Conservation (phyloP, 1,140 invertebrate species). For the Temnothorax nylanderi region DNA sequence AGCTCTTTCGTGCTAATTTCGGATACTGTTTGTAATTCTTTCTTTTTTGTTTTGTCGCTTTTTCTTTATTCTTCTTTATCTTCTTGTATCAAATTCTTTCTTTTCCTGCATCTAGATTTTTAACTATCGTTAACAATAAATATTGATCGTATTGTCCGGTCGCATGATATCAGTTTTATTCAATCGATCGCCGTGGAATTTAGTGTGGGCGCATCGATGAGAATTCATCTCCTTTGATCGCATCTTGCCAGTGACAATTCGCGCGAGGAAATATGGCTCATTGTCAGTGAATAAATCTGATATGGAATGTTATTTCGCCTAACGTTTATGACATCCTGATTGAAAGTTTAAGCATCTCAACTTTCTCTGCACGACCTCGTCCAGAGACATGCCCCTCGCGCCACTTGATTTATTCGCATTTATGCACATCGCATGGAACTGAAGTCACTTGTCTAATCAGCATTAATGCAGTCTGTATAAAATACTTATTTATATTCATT, state of each 20-base stretch:
- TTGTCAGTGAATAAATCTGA: conserved; percentile 25
- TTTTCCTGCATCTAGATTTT: neutral
- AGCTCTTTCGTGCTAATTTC: neutral
- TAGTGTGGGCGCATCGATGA: conserved; percentile 47
- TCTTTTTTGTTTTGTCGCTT: neutral
- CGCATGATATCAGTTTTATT: conserved; percentile 22
- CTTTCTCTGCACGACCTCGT: conserved; percentile 56
- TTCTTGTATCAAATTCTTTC: neutral
- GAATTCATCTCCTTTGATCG: conserved; percentile 60
- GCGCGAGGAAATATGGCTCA: conserved; percentile 34
- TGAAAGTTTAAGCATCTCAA: conserved; percentile 56
- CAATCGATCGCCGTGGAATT: conserved; percentile 43
- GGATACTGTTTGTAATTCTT: neutral
- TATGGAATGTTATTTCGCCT: conserved; percentile 33
- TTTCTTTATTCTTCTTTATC: neutral
- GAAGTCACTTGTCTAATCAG: conserved; percentile 33
- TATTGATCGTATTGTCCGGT: conserved; percentile 32
- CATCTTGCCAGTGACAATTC: conserved; percentile 50
- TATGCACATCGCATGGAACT: conserved; percentile 24
- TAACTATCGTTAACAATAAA: neutral
- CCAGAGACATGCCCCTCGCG: conserved; percentile 42
- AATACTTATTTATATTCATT: neutral
- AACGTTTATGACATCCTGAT: conserved; percentile 53
- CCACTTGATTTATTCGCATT: conserved; percentile 49
- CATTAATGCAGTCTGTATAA: conserved; percentile 11